phyloP scores from a whole-genome alignment of 2,113 vertebrate species.

The Alexandromys fortis region DNA sequence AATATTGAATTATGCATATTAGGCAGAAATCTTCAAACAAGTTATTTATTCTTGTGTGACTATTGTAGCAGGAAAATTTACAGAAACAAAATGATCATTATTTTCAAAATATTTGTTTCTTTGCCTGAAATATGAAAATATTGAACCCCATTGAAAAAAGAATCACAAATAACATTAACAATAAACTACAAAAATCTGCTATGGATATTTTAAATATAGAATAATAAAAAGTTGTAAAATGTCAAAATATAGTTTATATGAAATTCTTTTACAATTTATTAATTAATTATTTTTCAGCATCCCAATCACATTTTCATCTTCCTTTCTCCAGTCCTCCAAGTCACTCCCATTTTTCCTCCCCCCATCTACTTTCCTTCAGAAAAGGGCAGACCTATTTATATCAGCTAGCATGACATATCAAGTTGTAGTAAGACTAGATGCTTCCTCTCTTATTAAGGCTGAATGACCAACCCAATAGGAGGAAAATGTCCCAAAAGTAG shows the following conservation, averaged over 20 bases:
- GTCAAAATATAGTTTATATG: neutral
- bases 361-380: neutral
- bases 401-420: neutral
- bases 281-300: neutral
- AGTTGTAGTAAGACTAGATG: neutral
- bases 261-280: neutral
- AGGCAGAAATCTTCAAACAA: neutral
- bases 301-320: neutral
- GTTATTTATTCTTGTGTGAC: neutral
- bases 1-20: constrained; percentile 6
- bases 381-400: neutral
- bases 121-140: neutral
- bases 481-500: neutral
- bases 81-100: neutral
- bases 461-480: neutral
- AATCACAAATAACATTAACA: neutral
- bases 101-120: neutral
- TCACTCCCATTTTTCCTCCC: neutral
- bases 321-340: neutral
- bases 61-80: neutral
- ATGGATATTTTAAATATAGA: neutral
- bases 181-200: neutral
- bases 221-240: neutral
- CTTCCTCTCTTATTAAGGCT: neutral
- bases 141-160: neutral